phyloP scores from a whole-genome alignment of 2,888 invertebrate genomes.

The Dorcus parallelipipedus region DNA sequence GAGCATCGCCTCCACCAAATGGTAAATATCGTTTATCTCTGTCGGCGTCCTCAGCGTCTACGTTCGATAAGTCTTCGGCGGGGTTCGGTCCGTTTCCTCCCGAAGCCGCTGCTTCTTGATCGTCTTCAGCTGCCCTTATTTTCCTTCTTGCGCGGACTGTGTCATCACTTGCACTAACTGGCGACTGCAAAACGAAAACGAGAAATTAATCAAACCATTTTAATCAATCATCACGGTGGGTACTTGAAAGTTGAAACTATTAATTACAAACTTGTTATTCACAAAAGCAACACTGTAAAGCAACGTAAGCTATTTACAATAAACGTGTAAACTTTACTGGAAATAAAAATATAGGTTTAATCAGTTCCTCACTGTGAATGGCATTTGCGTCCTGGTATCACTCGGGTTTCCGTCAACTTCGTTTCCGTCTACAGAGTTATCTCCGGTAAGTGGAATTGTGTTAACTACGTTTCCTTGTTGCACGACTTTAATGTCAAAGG shows the following conservation, averaged over 20 bases:
- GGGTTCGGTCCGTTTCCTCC: slow-evolving; percentile 64
- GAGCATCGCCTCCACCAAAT: slow-evolving; percentile 57
- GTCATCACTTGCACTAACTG: slow-evolving; percentile 28
- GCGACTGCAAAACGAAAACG: slow-evolving; percentile 34
- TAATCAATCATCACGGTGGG: not conserved
- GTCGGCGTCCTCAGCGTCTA: slow-evolving; percentile 71
- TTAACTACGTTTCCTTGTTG: slow-evolving; percentile 14
- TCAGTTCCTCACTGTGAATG: too few relatives aligned
- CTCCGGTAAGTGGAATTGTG: slow-evolving; percentile 7
- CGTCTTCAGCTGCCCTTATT: slow-evolving; percentile 41
- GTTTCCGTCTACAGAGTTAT: not conserved
- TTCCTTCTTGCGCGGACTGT: slow-evolving; percentile 40
- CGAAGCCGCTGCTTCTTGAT: slow-evolving; percentile 48
- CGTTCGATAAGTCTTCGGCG: slow-evolving; percentile 69
- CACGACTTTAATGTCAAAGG: slow-evolving; percentile 15
- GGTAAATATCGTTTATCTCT: slow-evolving; percentile 78
- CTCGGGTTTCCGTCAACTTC: too few relatives aligned
- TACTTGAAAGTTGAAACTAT: not conserved
- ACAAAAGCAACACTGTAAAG: too few relatives aligned
- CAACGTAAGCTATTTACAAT: not conserved
- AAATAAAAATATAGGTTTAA: not conserved
- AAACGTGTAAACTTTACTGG: not conserved
- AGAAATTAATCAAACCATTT: too few relatives aligned
- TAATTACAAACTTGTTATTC: too few relatives aligned
- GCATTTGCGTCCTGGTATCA: too few relatives aligned